A percentile compares a stretch with the other conserved stretches of the same genome.
Evolutionary conservation across 2,113 vertebrate genomes (phyloP).

Genomic region (Telmatochromis sp.): DNA sequence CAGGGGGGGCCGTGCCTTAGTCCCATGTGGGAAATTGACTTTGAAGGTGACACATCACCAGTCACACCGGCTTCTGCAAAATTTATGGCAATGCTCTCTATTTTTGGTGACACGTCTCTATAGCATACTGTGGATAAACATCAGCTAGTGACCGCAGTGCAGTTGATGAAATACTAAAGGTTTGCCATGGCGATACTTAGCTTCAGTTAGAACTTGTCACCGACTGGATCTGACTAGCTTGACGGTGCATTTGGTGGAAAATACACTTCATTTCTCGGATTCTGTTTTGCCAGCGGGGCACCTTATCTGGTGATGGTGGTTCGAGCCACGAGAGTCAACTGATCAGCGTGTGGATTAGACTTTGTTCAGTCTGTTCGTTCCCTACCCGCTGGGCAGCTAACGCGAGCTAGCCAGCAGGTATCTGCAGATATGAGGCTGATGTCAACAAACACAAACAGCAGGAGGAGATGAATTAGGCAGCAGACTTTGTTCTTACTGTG

Average conservation of each 20-base stretch:
- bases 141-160: not conserved
- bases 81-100: not conserved
- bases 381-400: not conserved
- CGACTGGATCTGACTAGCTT: not conserved
- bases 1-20: not conserved
- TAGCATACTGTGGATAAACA: not conserved
- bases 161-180: not conserved
- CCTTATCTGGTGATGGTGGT: not conserved
- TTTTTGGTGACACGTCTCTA: not conserved
- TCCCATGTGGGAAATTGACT: constrained; percentile 35
- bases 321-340: not conserved
- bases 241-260: not conserved
- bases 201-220: not conserved
- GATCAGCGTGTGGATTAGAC: not conserved
- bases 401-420: not conserved
- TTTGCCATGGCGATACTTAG: not conserved
- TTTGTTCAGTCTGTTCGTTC: not conserved
- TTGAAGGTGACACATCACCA: constrained; percentile 36
- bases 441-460: not conserved
- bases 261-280: not conserved
- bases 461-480: not conserved
- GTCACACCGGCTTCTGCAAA: not conserved
- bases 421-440: not conserved
- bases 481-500: not conserved
- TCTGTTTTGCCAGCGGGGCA: not conserved